Evolutionary conservation across 2,113 vertebrate species (phyloP), one percentile per base, ranked within the genome.

Genomic region (Vulpes lagopus): DNA sequence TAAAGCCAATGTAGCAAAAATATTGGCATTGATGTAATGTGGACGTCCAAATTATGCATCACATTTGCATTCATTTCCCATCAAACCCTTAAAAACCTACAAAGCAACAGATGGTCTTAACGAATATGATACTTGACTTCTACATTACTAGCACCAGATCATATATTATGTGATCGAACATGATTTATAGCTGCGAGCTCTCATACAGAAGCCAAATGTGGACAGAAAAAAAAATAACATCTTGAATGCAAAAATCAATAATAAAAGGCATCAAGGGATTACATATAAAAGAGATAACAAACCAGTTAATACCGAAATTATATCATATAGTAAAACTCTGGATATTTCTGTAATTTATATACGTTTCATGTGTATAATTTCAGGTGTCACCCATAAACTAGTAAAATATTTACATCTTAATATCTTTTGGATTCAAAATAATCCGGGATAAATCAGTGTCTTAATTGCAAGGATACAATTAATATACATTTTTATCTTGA

Each of bases 281-380:
- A 99, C 98, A 99, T 98, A 99, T 97, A 99, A 99, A 99, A 99
- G 97, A 98, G 98, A 98, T 99, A 99, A 98, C 98, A 99, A 99
- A 99, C 97, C 98, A 98, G 96, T 98, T 98, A 98, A 98, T 98
- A 98, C 98, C 49, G 93, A 98, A 98, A 98, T 98, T 95, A 97
- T 98, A 96, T 98, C 98, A 97, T 98, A 98, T 99, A 99, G 98
- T 98, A 99, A 98, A 99, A 99, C 98, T 98, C 96, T 98, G 97
- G 98, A 98, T 98, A 98, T 98, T 98, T 98, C 97, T 99, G 98
- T 97, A 73, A 97, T 98, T 98, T 98, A 98, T 98, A 98, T 98
- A 98, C 25, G 49, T 96, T 92, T 98, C 97, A 97, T 98, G 97
- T 97, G 98, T 98, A 98, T 98, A 97, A 96, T 97, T 96, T 98